These are phyloP conservation scores for Pinna nobilis DNA, from an alignment of 1,140 invertebrate genomes.

Conservation along the genomic window DNA sequence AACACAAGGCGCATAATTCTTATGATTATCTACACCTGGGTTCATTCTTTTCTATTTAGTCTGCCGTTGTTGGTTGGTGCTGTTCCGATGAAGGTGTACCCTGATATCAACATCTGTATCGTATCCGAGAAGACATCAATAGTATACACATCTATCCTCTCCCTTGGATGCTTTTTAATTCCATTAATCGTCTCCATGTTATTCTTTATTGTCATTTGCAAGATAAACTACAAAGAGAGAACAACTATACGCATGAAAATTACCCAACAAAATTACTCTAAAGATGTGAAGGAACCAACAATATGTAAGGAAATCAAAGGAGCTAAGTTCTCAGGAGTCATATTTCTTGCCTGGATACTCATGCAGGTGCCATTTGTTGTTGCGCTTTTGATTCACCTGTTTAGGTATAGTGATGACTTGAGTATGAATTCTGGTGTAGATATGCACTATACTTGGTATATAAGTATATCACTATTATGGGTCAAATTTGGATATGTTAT, in stretches of 20 bases:
- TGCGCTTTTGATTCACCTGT: conserved; percentile 59
- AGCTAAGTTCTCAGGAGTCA: conserved; percentile 50
- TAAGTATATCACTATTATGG: conserved; percentile 63
- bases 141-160: conserved; percentile 47
- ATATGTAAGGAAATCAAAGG: conserved; percentile 51
- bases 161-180: conserved; percentile 56
- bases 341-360: conserved; percentile 62
- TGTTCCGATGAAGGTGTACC: conserved; percentile 40
- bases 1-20: conserved; percentile 40
- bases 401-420: conserved; percentile 50
- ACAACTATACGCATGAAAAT: conserved; percentile 34
- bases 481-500: conserved; percentile 63
- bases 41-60: conserved; percentile 61
- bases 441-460: conserved; percentile 54
- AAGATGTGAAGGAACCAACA: conserved; percentile 37
- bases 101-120: conserved; percentile 50
- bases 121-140: conserved; percentile 50
- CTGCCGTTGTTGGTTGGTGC: conserved; percentile 54
- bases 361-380: conserved; percentile 60
- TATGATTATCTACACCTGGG: conserved; percentile 59
- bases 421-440: conserved; percentile 23
- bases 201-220: conserved; percentile 58
- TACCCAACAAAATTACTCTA: conserved; percentile 58
- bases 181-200: conserved; percentile 56
- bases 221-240: conserved; percentile 44